Evolutionary conservation across 2,797 vertebrate genomes (phyloP), one percentile per base, ranked within the genome.

Genomic region (Acrossocheilus wenchowensis): DNA sequence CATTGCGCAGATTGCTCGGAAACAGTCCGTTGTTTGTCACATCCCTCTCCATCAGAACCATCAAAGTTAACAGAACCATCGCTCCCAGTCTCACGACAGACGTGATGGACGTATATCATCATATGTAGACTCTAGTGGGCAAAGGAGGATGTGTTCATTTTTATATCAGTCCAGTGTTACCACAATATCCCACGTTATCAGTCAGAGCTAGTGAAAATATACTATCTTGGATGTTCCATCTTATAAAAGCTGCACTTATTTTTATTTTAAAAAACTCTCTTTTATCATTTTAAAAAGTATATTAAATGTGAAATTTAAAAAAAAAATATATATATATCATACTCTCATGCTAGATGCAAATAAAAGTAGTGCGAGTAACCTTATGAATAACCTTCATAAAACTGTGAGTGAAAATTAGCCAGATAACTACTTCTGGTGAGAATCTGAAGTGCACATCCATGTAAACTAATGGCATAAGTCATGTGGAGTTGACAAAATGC

Each of bases 71-170:
- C 39, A 48, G 21, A 45, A 23, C 30, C 36, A 45, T 36, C 23
- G 15, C 21, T 75, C 26, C 54, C 69, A 62, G 41, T 74, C 69
- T 74, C 34, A 64, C 41, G 69, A 86, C 85, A 86, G 77, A 57
- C 12, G 10, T 74, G 69, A 86, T 86, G 45, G 78, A 81, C 54
- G 14, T 45, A 57, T 30, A 62, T 73, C 84, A 48, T 72, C 66
- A 36, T 23, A 78, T 57, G 30, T 39, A 45, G 52, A 73, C 68
- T 85, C 75, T 72, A 36, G 68, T 73, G 78, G 30, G 43, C 78
- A 74, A 62, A 50, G 14, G 50, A 39, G 30, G 23, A n/a, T 26
- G 14, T 6, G 19, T 41, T 72, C 21, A 26, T 34, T 45, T 43
- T n/a, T 57, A 30, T 54, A 72, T 36, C 48, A 41, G 39, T 57